Evolutionary conservation across 1,140 invertebrate genomes (phyloP).

Genomic region (Nasonia vitripennis): DNA sequence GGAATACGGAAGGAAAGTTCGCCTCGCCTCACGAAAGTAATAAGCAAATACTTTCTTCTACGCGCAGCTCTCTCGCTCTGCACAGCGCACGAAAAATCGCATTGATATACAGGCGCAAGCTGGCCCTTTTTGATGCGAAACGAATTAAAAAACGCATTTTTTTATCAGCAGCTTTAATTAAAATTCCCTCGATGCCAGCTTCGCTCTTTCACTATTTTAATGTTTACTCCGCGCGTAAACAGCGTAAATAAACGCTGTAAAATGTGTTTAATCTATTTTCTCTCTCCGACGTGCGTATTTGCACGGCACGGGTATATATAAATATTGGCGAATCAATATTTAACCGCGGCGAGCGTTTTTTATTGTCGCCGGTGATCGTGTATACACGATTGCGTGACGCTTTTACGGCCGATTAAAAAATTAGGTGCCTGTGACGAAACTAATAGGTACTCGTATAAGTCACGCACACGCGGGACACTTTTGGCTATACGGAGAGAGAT

Average conservation of each 20-base stretch:
- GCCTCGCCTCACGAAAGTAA: slow-evolving; percentile 13
- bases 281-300: neutral
- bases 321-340: neutral
- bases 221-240: no score
- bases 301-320: neutral
- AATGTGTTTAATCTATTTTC: neutral
- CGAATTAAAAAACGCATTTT: neutral
- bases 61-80: neutral
- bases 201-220: neutral
- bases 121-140: neutral
- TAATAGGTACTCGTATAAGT: no score
- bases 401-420: neutral
- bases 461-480: no score
- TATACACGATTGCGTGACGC: no score
- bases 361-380: neutral
- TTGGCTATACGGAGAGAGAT: no score
- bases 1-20: slow-evolving; percentile 37
- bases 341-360: neutral
- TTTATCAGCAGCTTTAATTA: neutral
- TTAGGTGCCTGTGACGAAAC: neutral
- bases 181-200: no score
- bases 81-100: neutral
- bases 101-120: neutral
- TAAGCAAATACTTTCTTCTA: slow-evolving; percentile 42
- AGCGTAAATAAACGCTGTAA: neutral